These are phyloP conservation scores for Gastrophryne carolinensis DNA, from an alignment of 2,797 vertebrate genomes.

Conservation along the genomic window DNA sequence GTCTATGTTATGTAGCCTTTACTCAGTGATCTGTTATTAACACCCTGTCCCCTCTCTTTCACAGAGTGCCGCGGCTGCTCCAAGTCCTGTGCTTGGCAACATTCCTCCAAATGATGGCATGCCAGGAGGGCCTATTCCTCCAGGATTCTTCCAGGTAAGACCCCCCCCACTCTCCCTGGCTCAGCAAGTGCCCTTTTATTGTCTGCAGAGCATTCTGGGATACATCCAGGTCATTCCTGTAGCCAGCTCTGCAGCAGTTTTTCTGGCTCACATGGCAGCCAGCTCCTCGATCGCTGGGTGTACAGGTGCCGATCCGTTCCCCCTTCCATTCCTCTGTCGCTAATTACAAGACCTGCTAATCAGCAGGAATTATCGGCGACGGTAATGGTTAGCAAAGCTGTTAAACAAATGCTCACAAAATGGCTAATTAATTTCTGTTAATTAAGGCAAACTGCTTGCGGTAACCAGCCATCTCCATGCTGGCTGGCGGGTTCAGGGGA, in stretches of 20 bases:
- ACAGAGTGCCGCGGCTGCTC: slow-evolving; percentile 95
- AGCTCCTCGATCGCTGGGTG: slow-evolving; percentile 41
- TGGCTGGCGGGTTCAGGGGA: slow-evolving; percentile 76
- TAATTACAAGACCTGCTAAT: slow-evolving; percentile 84
- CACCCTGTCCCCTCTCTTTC: not conserved
- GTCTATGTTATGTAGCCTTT: not conserved
- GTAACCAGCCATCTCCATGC: slow-evolving; percentile 81
- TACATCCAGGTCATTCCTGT: not conserved
- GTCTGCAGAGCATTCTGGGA: not conserved
- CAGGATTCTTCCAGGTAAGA: slow-evolving; percentile 95
- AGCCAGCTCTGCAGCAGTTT: not conserved
- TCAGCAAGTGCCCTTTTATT: not conserved
- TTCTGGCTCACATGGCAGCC: not conserved
- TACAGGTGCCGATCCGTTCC: slow-evolving; percentile 81
- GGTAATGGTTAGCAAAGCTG: slow-evolving; percentile 84
- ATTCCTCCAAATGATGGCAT: slow-evolving; percentile 96
- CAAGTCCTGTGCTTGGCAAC: slow-evolving; percentile 97
- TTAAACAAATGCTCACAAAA: slow-evolving; percentile 81
- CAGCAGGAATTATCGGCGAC: slow-evolving; percentile 82
- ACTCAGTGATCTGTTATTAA: not conserved
- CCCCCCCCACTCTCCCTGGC: not conserved
- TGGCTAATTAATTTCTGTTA: slow-evolving; percentile 87
- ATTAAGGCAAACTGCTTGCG: slow-evolving; percentile 83
- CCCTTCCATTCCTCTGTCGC: slow-evolving; percentile 81
- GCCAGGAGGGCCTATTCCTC: slow-evolving; percentile 95